Conservation (phyloP, 2,888 invertebrate species). For the Melanotus villosus region DNA sequence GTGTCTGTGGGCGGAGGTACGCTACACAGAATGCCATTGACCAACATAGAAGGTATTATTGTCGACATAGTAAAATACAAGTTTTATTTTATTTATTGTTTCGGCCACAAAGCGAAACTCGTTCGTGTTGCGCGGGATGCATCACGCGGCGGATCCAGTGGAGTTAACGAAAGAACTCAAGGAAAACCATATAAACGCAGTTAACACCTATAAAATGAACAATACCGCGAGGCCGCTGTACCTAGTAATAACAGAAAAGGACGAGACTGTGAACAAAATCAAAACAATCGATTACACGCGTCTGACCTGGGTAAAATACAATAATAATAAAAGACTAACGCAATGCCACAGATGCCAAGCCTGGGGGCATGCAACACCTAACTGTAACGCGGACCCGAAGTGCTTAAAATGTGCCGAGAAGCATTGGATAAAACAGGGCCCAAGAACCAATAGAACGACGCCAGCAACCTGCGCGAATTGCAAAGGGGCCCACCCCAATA, state of each 20-base stretch:
- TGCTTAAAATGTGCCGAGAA: conserved; percentile 54
- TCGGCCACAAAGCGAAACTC: no score
- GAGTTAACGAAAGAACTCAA: background rate
- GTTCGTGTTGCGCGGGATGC: background rate
- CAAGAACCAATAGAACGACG: conserved; percentile 35
- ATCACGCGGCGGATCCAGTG: background rate
- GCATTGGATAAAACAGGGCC: conserved; percentile 52
- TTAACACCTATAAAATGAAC: background rate
- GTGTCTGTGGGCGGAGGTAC: no score
- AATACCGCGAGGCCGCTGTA: background rate
- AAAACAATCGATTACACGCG: conserved; percentile 2
- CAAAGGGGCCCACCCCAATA: conserved; percentile 54
- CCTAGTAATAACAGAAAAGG: background rate
- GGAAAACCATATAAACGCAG: background rate
- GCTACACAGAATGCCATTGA: no score
- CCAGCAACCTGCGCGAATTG: conserved; percentile 55
- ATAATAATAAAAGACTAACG: conserved; percentile 48
- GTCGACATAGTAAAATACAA: no score
- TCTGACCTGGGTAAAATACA: conserved; percentile 51
- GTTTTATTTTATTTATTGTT: no score
- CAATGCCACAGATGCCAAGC: conserved; percentile 56
- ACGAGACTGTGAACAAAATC: background rate
- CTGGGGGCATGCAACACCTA: conserved; percentile 55
- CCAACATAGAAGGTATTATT: no score
- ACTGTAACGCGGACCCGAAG: conserved; percentile 50